These are phyloP conservation scores for Drosophila saltans DNA, from an alignment of 1,140 invertebrate genomes.

Conservation along the genomic window DNA sequence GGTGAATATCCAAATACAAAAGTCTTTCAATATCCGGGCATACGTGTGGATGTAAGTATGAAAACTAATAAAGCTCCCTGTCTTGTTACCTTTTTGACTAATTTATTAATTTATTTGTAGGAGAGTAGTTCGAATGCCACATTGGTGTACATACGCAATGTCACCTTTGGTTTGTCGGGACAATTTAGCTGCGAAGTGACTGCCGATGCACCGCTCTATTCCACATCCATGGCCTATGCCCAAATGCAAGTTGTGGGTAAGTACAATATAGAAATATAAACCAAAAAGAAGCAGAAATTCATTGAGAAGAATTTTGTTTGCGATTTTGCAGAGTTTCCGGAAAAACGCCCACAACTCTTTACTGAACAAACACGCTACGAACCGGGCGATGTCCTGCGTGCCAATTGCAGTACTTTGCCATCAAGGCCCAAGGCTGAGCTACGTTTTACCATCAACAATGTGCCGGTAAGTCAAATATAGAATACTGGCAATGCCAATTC, in stretches of 20 bases:
- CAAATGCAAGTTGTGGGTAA: constrained; percentile 90
- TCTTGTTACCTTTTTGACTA: constrained; percentile 50
- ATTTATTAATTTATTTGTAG: constrained; percentile 82
- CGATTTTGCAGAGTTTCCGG: constrained; percentile 85
- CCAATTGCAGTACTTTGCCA: constrained; percentile 89
- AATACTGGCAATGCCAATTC: neutral
- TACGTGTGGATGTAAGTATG: constrained; percentile 90
- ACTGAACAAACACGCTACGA: constrained; percentile 89
- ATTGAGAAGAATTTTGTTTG: neutral
- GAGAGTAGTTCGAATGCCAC: constrained; percentile 88
- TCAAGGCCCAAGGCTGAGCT: constrained; percentile 88
- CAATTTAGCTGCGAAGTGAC: constrained; percentile 94
- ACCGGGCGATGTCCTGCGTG: constrained; percentile 88
- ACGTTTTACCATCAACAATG: constrained; percentile 89
- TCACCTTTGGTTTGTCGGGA: constrained; percentile 90
- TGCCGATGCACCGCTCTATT: constrained; percentile 90
- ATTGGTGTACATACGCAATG: constrained; percentile 88
- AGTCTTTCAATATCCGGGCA: constrained; percentile 88
- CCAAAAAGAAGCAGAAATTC: neutral
- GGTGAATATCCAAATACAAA: constrained; percentile 87
- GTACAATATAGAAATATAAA: constrained; percentile 67
- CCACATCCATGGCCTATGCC: constrained; percentile 86
- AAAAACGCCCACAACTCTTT: constrained; percentile 85
- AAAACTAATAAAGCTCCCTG: constrained; percentile 15
- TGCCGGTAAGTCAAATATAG: constrained; percentile 86